These are phyloP conservation scores for Scaptomyza flava DNA, from an alignment of 2,888 invertebrate genomes.

Conservation along the genomic window DNA sequence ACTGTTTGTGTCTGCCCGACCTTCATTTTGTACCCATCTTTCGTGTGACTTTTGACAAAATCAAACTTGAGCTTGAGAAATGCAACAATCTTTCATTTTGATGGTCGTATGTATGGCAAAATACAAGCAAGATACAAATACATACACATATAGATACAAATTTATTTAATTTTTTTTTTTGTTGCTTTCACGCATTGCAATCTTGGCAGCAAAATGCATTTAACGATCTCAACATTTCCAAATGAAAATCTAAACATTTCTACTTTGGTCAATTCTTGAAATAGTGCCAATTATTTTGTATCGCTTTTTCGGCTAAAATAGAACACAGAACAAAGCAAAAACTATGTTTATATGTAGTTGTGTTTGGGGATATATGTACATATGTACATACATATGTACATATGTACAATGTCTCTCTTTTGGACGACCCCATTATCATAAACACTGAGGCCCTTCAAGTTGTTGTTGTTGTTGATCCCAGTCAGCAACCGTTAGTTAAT, in stretches of 20 bases:
- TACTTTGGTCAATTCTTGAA: constrained; percentile 47
- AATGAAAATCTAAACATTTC: constrained; percentile 49
- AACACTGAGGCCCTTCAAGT: constrained; percentile 24
- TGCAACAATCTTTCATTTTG: constrained; percentile 17
- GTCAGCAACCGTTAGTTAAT: constrained; percentile 50
- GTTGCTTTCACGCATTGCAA: too few relatives aligned
- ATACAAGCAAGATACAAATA: neutral
- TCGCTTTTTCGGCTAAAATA: constrained; percentile 58
- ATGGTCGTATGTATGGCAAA: constrained; percentile 31
- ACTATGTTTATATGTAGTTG: constrained; percentile 2
- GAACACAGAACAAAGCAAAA: constrained; percentile 54
- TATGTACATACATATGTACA: neutral
- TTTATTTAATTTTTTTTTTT: constrained; percentile 4
- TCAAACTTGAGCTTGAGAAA: constrained; percentile 24
- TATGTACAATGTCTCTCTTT: constrained; percentile 20
- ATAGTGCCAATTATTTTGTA: constrained; percentile 70
- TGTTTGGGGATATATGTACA: neutral
- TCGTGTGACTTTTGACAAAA: constrained; percentile 4
- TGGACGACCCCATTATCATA: constrained; percentile 44
- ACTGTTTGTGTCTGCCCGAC: constrained; percentile 26
- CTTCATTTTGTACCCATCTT: constrained; percentile 25
- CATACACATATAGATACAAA: neutral
- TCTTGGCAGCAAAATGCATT: constrained; percentile 41
- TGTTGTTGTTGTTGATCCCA: constrained; percentile 40
- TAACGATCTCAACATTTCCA: constrained; percentile 43